A percentile compares a stretch with the other conserved stretches of the same genome.
These are phyloP conservation scores for Epizoanthus rinbou DNA, from an alignment of 92 coral and sea anemone species.

Conservation along the genomic window DNA sequence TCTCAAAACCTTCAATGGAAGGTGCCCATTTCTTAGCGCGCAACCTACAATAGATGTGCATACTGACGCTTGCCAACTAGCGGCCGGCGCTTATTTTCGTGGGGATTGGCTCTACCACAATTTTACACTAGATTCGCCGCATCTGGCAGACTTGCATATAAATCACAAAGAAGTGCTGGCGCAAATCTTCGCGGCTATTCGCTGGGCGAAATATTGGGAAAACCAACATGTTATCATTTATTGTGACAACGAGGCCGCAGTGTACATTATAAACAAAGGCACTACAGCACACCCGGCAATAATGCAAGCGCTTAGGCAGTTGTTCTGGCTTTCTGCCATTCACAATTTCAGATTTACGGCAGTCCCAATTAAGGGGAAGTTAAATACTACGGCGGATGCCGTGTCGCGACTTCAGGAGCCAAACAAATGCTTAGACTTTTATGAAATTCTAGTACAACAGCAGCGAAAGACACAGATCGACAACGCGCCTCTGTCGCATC, in stretches of 20 bases:
- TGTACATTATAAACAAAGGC: slow-evolving; percentile 13
- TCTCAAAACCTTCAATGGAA: slow-evolving; percentile 30
- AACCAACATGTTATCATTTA: slow-evolving; percentile 4
- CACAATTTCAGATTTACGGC: not conserved
- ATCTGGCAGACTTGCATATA: not conserved
- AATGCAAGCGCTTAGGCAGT: not conserved
- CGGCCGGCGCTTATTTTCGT: slow-evolving; percentile 24
- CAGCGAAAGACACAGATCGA: too few relatives aligned
- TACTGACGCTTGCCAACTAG: slow-evolving; percentile 46
- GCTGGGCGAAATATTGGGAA: slow-evolving; percentile 33
- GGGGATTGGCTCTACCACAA: slow-evolving; percentile 1
- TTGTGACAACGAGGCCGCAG: slow-evolving; percentile 9
- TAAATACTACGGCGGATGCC: too few relatives aligned
- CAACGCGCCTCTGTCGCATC: too few relatives aligned
- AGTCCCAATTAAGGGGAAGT: too few relatives aligned
- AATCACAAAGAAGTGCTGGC: not conserved
- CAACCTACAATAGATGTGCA: slow-evolving; percentile 35
- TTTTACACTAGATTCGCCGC: not conserved
- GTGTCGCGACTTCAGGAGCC: too few relatives aligned
- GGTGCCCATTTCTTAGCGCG: slow-evolving; percentile 8
- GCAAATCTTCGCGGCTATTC: not conserved
- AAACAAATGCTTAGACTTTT: too few relatives aligned
- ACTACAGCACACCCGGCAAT: slow-evolving; percentile 5
- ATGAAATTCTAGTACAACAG: too few relatives aligned
- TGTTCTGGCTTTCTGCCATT: not conserved